Base-by-base conservation (phyloP, 2,113 vertebrate genomes). In the Psophia crepitans region DNA sequence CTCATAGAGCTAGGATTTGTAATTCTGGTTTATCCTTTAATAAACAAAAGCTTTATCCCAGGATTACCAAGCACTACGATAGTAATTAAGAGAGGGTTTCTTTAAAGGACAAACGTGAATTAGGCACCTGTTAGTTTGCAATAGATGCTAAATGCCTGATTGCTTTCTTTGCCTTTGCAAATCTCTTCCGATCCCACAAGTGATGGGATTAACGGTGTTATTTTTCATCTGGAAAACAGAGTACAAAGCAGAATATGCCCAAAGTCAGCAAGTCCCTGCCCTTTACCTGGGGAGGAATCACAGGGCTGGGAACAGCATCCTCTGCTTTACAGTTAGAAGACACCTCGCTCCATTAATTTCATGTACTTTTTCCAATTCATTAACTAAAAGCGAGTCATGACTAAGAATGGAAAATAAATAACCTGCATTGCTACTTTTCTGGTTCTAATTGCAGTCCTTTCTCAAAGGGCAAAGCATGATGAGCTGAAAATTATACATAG, bases 321-420 rank as follows among this genome's bases (percentile, higher is more conserved):
- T 8, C 76, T 66, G 56, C 49, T 70, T 89, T 65, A 43, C 51
- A 70, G 37, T 89, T 61, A 71, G 76, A 24, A 66, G 83, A 57
- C 51, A 86, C 46, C 48, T 61, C 0, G 0, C 61, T 74, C 30
- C 26, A 85, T 83, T 95, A 75, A 83, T 74, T 79, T 85, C 8
- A 71, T 48, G 63, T 63, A 71, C 53, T 71, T 93, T 83, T 93
- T 58, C 91, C 81, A 91, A 46, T 57, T 86, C 88, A 91, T 93
- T 95, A 91, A 66, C 66, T 61, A 66, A 84, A 82, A 83, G 20
- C 1, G 3, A 93, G 46, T 39, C 51, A 37, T 86, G 91, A 83
- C 66, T 33, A 66, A 43, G 57, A 79, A 76, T 13, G n/a, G 37
- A 70, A 83, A 91, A 86, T 57, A 93, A 93, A 71, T 75, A 79